Evolutionary conservation across 2,113 vertebrate species (phyloP).

Genomic region (Xiphophorus hellerii): DNA sequence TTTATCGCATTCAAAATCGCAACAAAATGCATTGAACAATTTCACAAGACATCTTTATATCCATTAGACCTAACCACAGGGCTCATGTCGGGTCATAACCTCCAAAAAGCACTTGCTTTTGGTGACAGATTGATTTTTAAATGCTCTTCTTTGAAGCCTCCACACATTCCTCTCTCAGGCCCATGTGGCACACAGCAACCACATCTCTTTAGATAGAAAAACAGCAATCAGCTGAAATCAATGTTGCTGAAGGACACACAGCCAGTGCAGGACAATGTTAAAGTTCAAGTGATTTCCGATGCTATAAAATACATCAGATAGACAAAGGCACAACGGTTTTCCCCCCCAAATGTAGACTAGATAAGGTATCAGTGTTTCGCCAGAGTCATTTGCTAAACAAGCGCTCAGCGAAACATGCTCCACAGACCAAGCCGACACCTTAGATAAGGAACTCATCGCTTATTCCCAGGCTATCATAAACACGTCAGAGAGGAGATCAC

Average conservation of each 20-base stretch:
- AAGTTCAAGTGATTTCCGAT: background rate
- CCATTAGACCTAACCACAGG: background rate
- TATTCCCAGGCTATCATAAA: constrained; percentile 52
- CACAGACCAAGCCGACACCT: constrained; percentile 4
- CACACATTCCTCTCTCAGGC: background rate
- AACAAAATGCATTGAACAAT: background rate
- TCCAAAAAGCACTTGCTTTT: background rate
- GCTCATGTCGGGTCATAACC: background rate
- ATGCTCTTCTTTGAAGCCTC: constrained; percentile 12
- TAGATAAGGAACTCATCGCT: constrained; percentile 51
- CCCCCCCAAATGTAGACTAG: constrained; percentile 11
- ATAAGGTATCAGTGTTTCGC: constrained; percentile 52
- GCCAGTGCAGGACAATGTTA: background rate
- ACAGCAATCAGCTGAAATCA: background rate
- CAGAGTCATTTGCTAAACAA: constrained; percentile 50
- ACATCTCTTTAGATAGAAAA: background rate
- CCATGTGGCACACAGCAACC: background rate
- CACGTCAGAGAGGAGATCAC: constrained; percentile 21
- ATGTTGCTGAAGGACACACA: background rate
- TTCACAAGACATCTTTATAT: background rate
- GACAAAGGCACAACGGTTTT: background rate
- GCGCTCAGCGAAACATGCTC: constrained; percentile 8
- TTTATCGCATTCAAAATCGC: background rate
- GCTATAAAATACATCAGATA: constrained; percentile 21
- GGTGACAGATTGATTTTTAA: constrained; percentile 12